Evolutionary conservation across 23 tunicate genomes (phyloP), one percentile per base, ranked within the genome.

Genomic region (Botrylloides violaceus): DNA sequence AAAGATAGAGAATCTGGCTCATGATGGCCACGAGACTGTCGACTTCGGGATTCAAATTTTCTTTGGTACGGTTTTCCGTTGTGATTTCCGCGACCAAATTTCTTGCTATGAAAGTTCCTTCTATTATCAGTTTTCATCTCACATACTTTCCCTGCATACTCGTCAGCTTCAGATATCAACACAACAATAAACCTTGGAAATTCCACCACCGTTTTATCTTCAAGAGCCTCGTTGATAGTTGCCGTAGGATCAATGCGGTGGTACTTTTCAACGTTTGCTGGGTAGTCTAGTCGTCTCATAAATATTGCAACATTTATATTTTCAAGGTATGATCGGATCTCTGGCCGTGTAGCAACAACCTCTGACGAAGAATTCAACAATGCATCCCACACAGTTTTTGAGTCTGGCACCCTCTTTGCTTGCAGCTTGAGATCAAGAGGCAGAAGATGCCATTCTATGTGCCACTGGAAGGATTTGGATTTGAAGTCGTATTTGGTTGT

Each of bases 151-250:
- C 29, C 29, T 31, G 32, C 36, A 63, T 63, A 63, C 36, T 63
- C 36, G 26, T 63, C 35, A 31, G 74, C 74, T 37, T 68, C 30
- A 19, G 36, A 7, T 37, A 5, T 31, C 58, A 23, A 0, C 24
- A 68, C 74, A 43, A 68, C 29, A 9, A 37, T 43, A 26, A 68
- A 43, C 29, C 37, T 39, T 12, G 74, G 74, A 43, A 37, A 68
- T 24, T 68, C 74, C 5, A 68, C 58, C 26, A 68, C 37, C 18
- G 74, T 68, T 37, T 68, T 68, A 15, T 56, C 74, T 6, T 4
- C 29, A 9, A 68, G 37, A 12, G 29, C 58, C 28, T 35, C 43
- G 25, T 68, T 68, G 18, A 68, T 21, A 12, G 58, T 68, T 20
- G n/a, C 21, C 9, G 56, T 56, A 37, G 74, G 58, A 43, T 68